These are phyloP conservation scores for Caenorhabditis sp. DNA, from an alignment of 2,888 invertebrate species.

Conservation along the genomic window DNA sequence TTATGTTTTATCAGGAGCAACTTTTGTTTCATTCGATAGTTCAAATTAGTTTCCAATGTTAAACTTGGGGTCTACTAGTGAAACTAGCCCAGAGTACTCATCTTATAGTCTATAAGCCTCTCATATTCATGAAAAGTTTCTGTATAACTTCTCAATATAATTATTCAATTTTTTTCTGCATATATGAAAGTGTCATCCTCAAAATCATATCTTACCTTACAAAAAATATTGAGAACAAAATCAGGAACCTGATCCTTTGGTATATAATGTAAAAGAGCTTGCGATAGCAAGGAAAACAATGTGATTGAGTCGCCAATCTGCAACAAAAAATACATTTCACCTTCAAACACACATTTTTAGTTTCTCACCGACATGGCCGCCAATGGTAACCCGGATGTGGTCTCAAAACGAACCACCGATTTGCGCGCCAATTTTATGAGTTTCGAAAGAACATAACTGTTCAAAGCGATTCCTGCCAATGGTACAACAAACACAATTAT, in stretches of 20 bases:
- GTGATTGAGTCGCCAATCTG: slow-evolving; percentile 48
- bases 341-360: no score
- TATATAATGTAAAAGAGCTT: slow-evolving; percentile 57
- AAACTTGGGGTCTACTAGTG: no score
- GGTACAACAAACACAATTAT: slow-evolving; percentile 59
- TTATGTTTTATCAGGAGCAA: no score
- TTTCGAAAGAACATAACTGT: slow-evolving; percentile 61
- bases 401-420: slow-evolving; percentile 61
- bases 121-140: no score
- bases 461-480: slow-evolving; percentile 59
- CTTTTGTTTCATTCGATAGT: no score
- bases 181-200: neutral
- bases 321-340: no score
- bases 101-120: no score
- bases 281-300: slow-evolving; percentile 36
- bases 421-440: slow-evolving; percentile 56
- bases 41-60: no score
- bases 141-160: no score
- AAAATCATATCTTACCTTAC: slow-evolving; percentile 31
- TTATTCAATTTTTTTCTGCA: neutral
- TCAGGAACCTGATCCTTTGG: slow-evolving; percentile 31
- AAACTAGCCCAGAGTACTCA: no score
- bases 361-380: slow-evolving; percentile 64
- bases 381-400: slow-evolving; percentile 65
- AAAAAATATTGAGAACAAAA: slow-evolving; percentile 34